Base-by-base conservation (phyloP, 2,797 vertebrate genomes). In the Rhodeus uyekii region DNA sequence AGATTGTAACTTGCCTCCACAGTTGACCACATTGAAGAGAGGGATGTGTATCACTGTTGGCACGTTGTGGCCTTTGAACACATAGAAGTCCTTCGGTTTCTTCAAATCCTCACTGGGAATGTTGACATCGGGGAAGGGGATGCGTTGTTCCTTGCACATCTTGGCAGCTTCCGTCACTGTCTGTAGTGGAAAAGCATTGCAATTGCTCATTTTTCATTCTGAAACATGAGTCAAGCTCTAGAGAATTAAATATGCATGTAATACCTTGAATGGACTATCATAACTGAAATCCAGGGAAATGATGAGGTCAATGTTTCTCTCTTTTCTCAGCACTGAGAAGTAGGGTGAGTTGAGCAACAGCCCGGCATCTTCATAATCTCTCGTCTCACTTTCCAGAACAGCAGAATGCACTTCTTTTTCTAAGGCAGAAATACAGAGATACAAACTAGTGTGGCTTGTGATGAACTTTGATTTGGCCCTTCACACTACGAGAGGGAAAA, bases 221-320 rank as follows among this genome's bases (percentile, higher is more conserved):
- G 44, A 50, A 74, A 22, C 53, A 8, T 27, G 38, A 48, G 68
- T 8, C 4, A 19, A 12, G 13, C 13, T 53, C 22, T 12, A 78
- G 60, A 16, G 74, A 63, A 22, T 32, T 7, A 14, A 5, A 65
- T 36, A 58, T 44, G 8, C 22, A 19, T 19, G 32, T 22, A 39
- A 76, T n/a, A 76, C 81, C 81, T 3, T 18, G 27, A 78, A 83
- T 5, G 78, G 53, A 18, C 76, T 36, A 0, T 14, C 19, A 1
- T 16, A 38, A 42, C 83, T 84, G 32, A 84, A 84, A 36, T 84
- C 83, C 34, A 84, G 72, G 0, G 83, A 80, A 29, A 84, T 73
- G 18, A 84, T 84, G 9, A 84, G 71, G 32, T 84, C 60, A 0
- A 80, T 29, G 36, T 80, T 0, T 29, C 83, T 34, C 14, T 76